Percentiles rank a stretch among this genome's conserved stretches.
Evolutionary conservation across 2,113 vertebrate species (phyloP).

Genomic region (Corythornis madagascariensis): DNA sequence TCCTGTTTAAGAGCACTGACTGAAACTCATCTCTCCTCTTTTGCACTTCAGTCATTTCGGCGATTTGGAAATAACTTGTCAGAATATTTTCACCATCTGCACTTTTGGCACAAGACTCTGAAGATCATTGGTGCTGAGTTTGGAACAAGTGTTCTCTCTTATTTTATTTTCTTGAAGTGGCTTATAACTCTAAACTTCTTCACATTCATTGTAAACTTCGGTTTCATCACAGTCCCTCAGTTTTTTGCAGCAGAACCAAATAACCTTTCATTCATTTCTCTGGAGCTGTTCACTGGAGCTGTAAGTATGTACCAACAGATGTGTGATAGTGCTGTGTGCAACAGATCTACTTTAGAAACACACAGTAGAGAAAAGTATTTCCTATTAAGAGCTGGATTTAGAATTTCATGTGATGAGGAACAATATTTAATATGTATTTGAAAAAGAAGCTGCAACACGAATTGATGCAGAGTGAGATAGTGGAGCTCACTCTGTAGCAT

Average conservation of each 20-base stretch:
- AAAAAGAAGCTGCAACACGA: background rate
- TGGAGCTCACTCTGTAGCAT: background rate
- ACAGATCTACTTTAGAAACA: background rate
- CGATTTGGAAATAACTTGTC: conserved; percentile 71
- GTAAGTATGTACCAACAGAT: conserved; percentile 77
- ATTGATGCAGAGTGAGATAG: background rate
- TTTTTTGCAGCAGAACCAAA: conserved; percentile 69
- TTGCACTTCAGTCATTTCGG: conserved; percentile 75
- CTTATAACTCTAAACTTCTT: conserved; percentile 91
- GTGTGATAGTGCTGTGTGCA: background rate
- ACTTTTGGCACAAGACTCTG: conserved; percentile 83
- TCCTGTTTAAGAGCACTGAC: background rate
- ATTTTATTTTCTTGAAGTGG: conserved; percentile 93
- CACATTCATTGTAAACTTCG: conserved; percentile 90
- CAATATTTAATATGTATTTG: background rate
- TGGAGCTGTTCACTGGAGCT: conserved; percentile 90
- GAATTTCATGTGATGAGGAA: background rate
- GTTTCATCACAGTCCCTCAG: conserved; percentile 90
- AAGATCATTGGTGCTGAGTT: conserved; percentile 90
- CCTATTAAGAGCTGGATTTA: background rate
- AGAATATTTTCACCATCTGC: conserved; percentile 64
- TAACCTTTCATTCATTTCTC: conserved; percentile 79
- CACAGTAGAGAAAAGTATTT: background rate
- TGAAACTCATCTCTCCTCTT: background rate
- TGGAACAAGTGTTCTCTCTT: conserved; percentile 91